phyloP scores from a whole-genome alignment of 2,888 invertebrate genomes.

The Ormyrus labotus region DNA sequence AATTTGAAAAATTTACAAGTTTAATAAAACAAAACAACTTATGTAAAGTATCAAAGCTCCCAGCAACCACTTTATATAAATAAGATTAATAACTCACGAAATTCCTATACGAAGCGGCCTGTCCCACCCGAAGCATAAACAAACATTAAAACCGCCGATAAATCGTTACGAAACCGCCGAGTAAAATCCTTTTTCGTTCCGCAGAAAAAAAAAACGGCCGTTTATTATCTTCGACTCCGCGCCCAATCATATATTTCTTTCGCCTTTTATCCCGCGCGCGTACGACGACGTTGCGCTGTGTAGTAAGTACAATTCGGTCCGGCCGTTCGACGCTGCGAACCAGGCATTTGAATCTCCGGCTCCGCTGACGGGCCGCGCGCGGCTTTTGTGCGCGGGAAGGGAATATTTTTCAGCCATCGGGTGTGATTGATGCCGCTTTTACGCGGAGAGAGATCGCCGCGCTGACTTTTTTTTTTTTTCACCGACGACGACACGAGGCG shows the following conservation, averaged over 20 bases:
- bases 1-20: too few relatives aligned
- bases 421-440: conserved; percentile 44
- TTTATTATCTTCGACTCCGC: background rate
- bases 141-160: background rate
- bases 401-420: background rate
- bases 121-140: too few relatives aligned
- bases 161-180: background rate
- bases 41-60: too few relatives aligned
- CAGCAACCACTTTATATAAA: too few relatives aligned
- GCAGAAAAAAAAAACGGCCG: background rate
- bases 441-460: background rate
- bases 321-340: background rate
- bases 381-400: background rate
- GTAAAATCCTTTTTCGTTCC: conserved; percentile 8
- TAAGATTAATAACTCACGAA: too few relatives aligned
- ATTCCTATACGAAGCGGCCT: too few relatives aligned
- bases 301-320: background rate
- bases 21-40: too few relatives aligned
- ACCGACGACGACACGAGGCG: background rate
- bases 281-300: background rate
- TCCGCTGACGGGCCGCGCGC: background rate
- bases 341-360: conserved; percentile 38
- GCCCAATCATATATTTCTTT: background rate
- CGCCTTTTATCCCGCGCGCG: too few relatives aligned
- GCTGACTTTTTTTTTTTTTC: background rate